Evolutionary conservation across 1,140 invertebrate genomes (phyloP), one percentile per base, ranked within the genome.

Genomic region (Drosophila serrata): DNA sequence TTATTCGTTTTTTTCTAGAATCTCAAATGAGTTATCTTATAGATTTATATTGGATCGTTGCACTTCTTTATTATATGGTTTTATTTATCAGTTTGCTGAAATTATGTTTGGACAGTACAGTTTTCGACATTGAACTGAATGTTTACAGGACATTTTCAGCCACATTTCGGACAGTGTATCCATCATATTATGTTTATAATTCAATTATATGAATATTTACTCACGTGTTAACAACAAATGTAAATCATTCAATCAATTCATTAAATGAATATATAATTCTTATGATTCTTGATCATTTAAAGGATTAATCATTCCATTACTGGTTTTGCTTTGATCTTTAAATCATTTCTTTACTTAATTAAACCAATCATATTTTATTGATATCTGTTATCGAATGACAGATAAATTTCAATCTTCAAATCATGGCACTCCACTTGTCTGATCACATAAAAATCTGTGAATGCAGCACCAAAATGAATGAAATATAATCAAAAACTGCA

Each of bases 181-280:
- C 17, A 3, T 43, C 40, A 58, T 62, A 9, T 42, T 42, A 60
- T 6, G 40, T 40, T 63, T 63, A 24, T 33, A 61, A 61, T 64
- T 60, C 22, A 49, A 42, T 31, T 27, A 55, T 2, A 2, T 6
- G 33, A 40, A 51, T 42, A 22, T 27, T 43, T 33, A 55, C 22
- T 48, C 35, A 73, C 29, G 4, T 33, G 17, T 53, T 35, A 22
- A 53, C 13, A 35, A 53, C 17, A 53, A 35, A 35, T 37, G 51
- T 37, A 37, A 55, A 22, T 37, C 51, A 55, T 37, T 37, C 8
- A 37, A 60, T 17, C 35, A 22, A 29, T 22, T 12, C n/a, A 49
- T 42, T 39, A 22, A 2, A 19, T 11, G 13, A 24, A 24, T 3
- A 24, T 24, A 24, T n/a, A 55, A 55, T 55, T 15, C 9, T 19